Evolutionary conservation across 2,113 vertebrate species (phyloP).

Genomic region (Datnioides undecimradiatus): DNA sequence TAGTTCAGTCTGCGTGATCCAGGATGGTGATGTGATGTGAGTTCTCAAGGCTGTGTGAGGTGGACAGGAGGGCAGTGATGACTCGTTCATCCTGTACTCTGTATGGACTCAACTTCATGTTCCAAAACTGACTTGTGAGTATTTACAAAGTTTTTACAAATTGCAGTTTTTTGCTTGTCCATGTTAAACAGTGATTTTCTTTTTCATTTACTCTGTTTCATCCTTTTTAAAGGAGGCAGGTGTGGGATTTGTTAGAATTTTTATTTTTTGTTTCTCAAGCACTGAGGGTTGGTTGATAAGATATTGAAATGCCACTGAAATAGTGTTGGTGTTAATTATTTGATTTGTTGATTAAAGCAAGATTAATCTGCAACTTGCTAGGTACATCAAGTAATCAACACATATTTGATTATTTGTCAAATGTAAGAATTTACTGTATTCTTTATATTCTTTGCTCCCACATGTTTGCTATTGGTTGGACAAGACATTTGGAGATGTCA

Average conservation of each 20-base stretch:
- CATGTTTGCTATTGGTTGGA: background rate
- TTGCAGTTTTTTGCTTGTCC: background rate
- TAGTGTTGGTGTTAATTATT: background rate
- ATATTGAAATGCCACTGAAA: background rate
- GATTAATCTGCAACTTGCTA: background rate
- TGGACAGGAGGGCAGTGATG: slow-evolving; percentile 44
- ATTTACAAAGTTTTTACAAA: slow-evolving; percentile 7
- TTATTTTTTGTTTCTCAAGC: background rate
- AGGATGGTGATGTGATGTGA: slow-evolving; percentile 71
- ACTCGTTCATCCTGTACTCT: slow-evolving; percentile 47
- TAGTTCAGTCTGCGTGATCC: slow-evolving; percentile 39
- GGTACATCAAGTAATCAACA: background rate
- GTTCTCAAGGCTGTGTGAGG: slow-evolving; percentile 77
- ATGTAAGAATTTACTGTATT: too few relatives aligned
- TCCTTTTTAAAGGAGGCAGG: background rate
- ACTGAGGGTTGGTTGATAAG: background rate
- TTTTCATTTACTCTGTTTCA: background rate
- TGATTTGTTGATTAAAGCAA: background rate
- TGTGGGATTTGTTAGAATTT: background rate
- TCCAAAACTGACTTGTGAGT: slow-evolving; percentile 57
- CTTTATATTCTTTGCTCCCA: too few relatives aligned
- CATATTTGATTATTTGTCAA: too few relatives aligned
- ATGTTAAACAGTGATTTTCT: too few relatives aligned
- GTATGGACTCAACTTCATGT: slow-evolving; percentile 12
- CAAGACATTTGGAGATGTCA: background rate